These are phyloP conservation scores for Punctoribates punctum DNA, from an alignment of 2,888 invertebrate genomes.

Conservation along the genomic window DNA sequence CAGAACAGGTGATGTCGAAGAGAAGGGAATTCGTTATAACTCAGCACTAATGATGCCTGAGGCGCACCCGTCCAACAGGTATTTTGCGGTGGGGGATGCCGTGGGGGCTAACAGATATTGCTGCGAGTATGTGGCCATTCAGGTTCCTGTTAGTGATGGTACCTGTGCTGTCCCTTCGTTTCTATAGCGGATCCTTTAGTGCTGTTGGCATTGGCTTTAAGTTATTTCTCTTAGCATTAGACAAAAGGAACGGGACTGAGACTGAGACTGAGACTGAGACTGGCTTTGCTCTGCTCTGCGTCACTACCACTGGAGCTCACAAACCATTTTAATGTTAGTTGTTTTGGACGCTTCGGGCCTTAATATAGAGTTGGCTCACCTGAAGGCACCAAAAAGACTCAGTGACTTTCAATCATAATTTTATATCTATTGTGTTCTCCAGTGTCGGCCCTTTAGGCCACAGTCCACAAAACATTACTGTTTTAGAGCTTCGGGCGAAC, in stretches of 20 bases:
- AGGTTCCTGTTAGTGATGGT: constrained; percentile 33
- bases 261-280: constrained; percentile 10
- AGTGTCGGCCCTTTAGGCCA: background rate
- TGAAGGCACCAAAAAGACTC: constrained; percentile 31
- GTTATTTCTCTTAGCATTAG: constrained; percentile 23
- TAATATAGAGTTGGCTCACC: constrained; percentile 4
- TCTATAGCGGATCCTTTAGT: constrained; percentile 27
- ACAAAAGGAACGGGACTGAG: constrained; percentile 28
- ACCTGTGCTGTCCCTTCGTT: constrained; percentile 1
- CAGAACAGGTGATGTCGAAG: constrained; percentile 26
- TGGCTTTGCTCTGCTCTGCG: constrained; percentile 6
- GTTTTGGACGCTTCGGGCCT: constrained; percentile 29
- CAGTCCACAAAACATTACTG: background rate
- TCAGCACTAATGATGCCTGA: constrained; percentile 25
- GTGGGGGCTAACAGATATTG: constrained; percentile 3
- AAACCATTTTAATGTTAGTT: constrained; percentile 7
- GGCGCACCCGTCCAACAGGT: constrained; percentile 26
- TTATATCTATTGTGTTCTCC: constrained; percentile 19
- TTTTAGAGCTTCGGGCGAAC: background rate
- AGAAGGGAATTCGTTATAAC: constrained; percentile 23
- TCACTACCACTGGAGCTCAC: constrained; percentile 9
- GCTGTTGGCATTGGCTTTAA: constrained; percentile 32
- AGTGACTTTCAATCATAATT: constrained; percentile 1
- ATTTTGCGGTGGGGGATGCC: constrained; percentile 17
- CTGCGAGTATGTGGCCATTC: constrained; percentile 23